Evolutionary conservation across 1,140 invertebrate species (phyloP).

Genomic region (Eupeodes corollae): DNA sequence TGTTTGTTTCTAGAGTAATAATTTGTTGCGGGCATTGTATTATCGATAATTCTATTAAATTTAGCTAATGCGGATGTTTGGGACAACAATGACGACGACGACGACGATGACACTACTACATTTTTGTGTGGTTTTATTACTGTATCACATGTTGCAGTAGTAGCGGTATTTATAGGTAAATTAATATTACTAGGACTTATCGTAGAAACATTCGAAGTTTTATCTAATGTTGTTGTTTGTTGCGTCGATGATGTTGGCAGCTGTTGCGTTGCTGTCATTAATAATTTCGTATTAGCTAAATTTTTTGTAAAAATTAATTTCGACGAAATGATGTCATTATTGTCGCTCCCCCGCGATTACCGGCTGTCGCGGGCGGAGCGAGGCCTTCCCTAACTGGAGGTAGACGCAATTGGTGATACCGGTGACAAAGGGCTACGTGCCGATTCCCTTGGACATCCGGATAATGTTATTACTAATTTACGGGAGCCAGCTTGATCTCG

Average conservation of each 20-base stretch:
- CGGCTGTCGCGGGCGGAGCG: constrained; percentile 39
- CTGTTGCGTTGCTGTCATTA: constrained; percentile 19
- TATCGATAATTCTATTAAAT: constrained; percentile 36
- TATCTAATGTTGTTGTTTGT: constrained; percentile 27
- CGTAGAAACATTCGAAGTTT: constrained; percentile 14
- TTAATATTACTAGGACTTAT: neutral
- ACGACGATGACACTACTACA: constrained; percentile 17
- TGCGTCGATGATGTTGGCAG: constrained; percentile 24
- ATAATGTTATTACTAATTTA: constrained; percentile 82
- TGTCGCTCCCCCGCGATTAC: constrained; percentile 40
- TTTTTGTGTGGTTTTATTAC: constrained; percentile 6
- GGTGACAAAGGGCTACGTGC: constrained; percentile 71
- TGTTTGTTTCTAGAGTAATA: constrained; percentile 7
- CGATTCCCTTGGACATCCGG: constrained; percentile 73
- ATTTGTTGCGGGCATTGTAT: constrained; percentile 18
- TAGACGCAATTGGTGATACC: constrained; percentile 72
- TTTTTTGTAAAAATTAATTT: constrained; percentile 37
- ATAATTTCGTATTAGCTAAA: constrained; percentile 27
- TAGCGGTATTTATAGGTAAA: constrained; percentile 1
- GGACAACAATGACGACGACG: constrained; percentile 16
- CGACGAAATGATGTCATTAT: constrained; percentile 39
- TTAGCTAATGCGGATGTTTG: constrained; percentile 33
- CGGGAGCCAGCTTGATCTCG: constrained; percentile 87
- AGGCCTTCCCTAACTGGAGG: constrained; percentile 71
- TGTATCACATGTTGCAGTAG: neutral